phyloP scores from a whole-genome alignment of 2,888 invertebrate species.

The Acleris cristana region DNA sequence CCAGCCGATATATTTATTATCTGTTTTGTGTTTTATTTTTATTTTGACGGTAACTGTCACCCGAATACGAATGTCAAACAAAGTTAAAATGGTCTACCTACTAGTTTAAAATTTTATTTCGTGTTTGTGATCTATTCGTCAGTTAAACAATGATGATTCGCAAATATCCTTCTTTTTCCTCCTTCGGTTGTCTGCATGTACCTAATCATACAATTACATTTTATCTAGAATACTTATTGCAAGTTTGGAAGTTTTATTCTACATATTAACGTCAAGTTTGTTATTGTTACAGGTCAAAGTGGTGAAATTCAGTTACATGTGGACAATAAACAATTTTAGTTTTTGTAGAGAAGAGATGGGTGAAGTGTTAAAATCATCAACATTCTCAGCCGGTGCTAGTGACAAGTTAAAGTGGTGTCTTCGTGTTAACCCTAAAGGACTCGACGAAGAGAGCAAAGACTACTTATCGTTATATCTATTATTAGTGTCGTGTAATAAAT shows the following conservation, averaged over 20 bases:
- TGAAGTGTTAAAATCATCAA: slow-evolving; percentile 99
- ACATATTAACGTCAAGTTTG: slow-evolving; percentile 43
- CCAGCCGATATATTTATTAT: slow-evolving; percentile 2
- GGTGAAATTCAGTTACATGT: slow-evolving; percentile 99
- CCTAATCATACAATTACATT: slow-evolving; percentile 4
- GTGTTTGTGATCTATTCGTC: background rate
- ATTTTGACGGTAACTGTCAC: slow-evolving; percentile 24
- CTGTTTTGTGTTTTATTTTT: slow-evolving; percentile 4
- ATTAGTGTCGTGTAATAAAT: slow-evolving; percentile 99
- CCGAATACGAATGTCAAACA: slow-evolving; percentile 4
- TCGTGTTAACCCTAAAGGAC: slow-evolving; percentile 99
- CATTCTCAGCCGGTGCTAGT: slow-evolving; percentile 99
- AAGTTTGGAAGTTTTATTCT: too few species aligned
- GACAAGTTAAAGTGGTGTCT: slow-evolving; percentile 99
- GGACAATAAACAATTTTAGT: slow-evolving; percentile 99
- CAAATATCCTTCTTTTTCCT: slow-evolving; percentile 3
- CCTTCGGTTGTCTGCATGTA: slow-evolving; percentile 10
- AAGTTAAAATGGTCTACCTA: slow-evolving; percentile 12
- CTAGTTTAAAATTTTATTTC: background rate
- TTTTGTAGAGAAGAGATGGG: slow-evolving; percentile 99
- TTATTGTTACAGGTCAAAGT: slow-evolving; percentile 96
- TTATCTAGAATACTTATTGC: background rate
- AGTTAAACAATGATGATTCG: slow-evolving; percentile 3
- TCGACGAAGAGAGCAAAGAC: slow-evolving; percentile 99
- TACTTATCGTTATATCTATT: slow-evolving; percentile 99